Base-by-base conservation (phyloP, 2,888 invertebrate species). In the Nematopogon swammerdamellus region DNA sequence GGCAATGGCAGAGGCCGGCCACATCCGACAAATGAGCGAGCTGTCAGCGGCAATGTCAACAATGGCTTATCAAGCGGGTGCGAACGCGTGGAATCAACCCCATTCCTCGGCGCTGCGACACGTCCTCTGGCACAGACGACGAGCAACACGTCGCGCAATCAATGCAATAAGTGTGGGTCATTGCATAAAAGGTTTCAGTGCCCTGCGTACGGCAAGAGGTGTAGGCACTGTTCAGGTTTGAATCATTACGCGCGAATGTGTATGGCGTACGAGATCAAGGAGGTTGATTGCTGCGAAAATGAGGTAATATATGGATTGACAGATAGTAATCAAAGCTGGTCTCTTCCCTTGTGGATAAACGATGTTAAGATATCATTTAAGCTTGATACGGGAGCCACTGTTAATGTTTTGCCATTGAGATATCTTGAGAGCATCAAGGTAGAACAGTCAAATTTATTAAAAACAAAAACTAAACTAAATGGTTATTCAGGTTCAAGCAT, bases 371-470 rank as follows among this genome's bases (percentile, higher is more conserved):
- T 36, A 36, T 8, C 36, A 3, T 36, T 36, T 14, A 36, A 36
- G n/a, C 14, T 36, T 14, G 36, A 36, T 36, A 36, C 36, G 3
- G 36, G 36, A 8, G 36, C 36, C 14, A 14, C 3, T 14, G 36
- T 36, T 14, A 36, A 48, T 48, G 48, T 48, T 19, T 19, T 48
- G 3, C 48, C 48, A 19, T n/a, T 19, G 10, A 48, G 14, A 19
- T 20, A 3, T 48, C 8, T 48, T 4, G 2, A 19, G n/a, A 48
- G 19, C n/a, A 42, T 48, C 4, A 42, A 48, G 14, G n/a, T 48
- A 48, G 43, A 43, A 14, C 43, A 6, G 18, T 8, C 19, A 43
- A 43, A 16, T 43, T n/a, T 48, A 8, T 19, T 36, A 19, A 43
- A 19, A 16, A 19, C n/a, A 19, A 17, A 48, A 4, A 19, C 3